Percentiles rank a stretch among this genome's conserved stretches.
phyloP scores from a whole-genome alignment of 1,140 invertebrate species.

The Papilio machaon region DNA sequence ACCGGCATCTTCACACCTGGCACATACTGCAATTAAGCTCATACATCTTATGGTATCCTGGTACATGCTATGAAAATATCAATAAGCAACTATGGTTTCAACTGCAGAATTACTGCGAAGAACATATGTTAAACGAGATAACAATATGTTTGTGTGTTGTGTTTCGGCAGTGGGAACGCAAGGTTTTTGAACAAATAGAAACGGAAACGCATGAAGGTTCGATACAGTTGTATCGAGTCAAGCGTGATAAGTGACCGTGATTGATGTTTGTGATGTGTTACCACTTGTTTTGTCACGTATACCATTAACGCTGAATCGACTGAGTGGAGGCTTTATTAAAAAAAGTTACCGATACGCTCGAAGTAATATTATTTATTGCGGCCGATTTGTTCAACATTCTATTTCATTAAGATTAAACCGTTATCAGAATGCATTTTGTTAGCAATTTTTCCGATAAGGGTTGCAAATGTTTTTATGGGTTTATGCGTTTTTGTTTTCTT shows the following conservation, averaged over 20 bases:
- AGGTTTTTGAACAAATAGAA: background rate
- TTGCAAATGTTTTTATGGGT: background rate
- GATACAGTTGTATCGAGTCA: constrained; percentile 5
- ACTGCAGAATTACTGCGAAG: too few relatives aligned
- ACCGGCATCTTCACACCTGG: constrained; percentile 24
- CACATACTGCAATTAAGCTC: background rate
- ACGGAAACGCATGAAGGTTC: background rate
- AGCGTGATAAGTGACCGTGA: constrained; percentile 28
- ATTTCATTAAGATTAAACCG: constrained; percentile 6
- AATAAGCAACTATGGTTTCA: too few relatives aligned
- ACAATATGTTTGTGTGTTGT: too few relatives aligned
- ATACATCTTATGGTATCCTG: constrained; percentile 2
- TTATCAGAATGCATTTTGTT: background rate
- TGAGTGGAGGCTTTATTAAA: constrained; percentile 27
- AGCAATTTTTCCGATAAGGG: background rate
- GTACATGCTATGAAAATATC: background rate
- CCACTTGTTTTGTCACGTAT: constrained; percentile 37
- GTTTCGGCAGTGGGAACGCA: too few relatives aligned
- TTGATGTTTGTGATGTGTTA: constrained; percentile 26
- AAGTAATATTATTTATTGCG: constrained; percentile 13
- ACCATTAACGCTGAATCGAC: constrained; percentile 35
- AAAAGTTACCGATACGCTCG: background rate
- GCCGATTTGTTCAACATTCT: background rate
- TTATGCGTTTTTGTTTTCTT: too few relatives aligned
- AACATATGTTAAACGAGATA: too few relatives aligned